Conservation (phyloP, 2,113 vertebrate genomes). For the Bettongia penicillata region DNA sequence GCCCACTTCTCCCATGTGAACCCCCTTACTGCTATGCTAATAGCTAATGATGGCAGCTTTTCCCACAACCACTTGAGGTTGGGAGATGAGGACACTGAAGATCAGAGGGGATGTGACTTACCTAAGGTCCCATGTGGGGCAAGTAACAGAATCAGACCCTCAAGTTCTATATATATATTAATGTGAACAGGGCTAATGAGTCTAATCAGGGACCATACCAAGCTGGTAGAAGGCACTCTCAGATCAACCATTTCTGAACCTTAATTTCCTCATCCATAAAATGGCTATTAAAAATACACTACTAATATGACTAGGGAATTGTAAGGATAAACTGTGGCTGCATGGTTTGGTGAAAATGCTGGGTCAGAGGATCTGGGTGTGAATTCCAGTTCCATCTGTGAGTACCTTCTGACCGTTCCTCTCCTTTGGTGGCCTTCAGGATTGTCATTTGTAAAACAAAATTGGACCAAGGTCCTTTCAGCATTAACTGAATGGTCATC, state of each 20-base stretch:
- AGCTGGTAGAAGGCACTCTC: not conserved
- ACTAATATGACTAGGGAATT: not conserved
- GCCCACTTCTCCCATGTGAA: not conserved
- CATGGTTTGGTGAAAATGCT: not conserved
- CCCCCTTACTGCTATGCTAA: not conserved
- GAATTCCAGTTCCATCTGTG: not conserved
- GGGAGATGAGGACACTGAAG: not conserved
- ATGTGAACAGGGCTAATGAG: not conserved
- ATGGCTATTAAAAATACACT: not conserved
- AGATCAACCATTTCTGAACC: not conserved
- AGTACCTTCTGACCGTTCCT: not conserved
- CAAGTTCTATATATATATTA: not conserved
- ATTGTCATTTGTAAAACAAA: not conserved
- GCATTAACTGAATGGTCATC: not conserved
- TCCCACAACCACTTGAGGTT: not conserved
- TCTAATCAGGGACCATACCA: not conserved
- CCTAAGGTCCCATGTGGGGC: not conserved
- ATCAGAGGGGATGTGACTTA: not conserved
- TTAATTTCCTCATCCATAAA: not conserved
- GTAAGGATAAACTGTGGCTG: not conserved
- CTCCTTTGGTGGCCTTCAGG: not conserved
- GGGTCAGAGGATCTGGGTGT: not conserved
- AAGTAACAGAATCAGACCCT: not conserved
- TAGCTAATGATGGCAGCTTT: not conserved
- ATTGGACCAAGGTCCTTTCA: not conserved